Conservation (phyloP, 2,888 invertebrate species). For the Aphidius colemani region DNA sequence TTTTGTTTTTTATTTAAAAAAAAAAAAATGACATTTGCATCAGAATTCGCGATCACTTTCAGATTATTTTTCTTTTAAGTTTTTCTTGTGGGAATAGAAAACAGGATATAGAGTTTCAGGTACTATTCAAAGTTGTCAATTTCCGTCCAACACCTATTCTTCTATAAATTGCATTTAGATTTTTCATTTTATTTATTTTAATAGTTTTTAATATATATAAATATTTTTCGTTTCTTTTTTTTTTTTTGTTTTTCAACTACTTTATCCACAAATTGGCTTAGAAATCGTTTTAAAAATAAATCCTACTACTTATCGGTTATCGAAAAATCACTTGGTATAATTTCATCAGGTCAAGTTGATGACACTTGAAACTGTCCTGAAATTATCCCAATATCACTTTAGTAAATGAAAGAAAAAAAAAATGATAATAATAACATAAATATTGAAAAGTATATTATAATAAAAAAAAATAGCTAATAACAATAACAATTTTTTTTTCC, state of each 20-base stretch:
- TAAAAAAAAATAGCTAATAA: neutral
- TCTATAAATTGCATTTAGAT: too few relatives aligned
- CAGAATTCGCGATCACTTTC: neutral
- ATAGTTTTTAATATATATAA: neutral
- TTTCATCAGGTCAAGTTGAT: too few relatives aligned
- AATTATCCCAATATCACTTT: too few relatives aligned
- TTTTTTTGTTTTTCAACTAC: conserved; percentile 1
- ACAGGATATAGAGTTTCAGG: neutral
- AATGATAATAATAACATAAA: neutral
- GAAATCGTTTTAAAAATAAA: too few relatives aligned
- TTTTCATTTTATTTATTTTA: neutral
- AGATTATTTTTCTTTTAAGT: neutral
- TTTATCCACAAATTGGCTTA: too few relatives aligned
- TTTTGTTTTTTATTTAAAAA: too few relatives aligned
- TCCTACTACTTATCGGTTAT: too few relatives aligned
- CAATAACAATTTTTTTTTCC: neutral
- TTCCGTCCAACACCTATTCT: neutral
- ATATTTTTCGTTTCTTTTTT: neutral
- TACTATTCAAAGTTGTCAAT: neutral
- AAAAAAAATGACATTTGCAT: neutral
- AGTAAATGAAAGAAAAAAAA: neutral
- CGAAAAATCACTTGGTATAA: too few relatives aligned
- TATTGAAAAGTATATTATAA: neutral
- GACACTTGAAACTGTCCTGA: too few relatives aligned
- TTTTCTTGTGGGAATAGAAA: neutral